Percentiles rank a stretch among this genome's conserved stretches.
These are phyloP conservation scores for Arizona elegans DNA, from an alignment of 2,113 vertebrate species.

Conservation along the genomic window DNA sequence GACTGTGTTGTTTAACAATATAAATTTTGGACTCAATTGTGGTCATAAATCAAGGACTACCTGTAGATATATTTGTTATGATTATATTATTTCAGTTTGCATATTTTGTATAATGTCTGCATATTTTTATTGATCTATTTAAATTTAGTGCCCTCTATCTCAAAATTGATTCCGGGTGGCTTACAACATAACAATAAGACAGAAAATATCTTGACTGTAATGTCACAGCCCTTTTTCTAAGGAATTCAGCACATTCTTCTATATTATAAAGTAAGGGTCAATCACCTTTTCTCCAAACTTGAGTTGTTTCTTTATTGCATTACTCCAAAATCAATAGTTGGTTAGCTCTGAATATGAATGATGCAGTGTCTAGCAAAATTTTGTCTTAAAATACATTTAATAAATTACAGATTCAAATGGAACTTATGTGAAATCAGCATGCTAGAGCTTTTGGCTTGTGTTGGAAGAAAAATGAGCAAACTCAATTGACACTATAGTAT, in stretches of 20 bases:
- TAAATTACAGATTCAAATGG: too few relatives aligned
- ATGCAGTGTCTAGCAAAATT: accelerated
- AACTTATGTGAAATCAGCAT: accelerated
- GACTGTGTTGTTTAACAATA: neutral
- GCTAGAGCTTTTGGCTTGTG: neutral
- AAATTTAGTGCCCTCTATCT: neutral
- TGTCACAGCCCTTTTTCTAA: neutral
- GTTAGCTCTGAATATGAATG: accelerated
- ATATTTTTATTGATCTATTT: neutral
- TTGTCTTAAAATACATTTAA: neutral
- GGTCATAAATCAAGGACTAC: neutral
- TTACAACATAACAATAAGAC: neutral
- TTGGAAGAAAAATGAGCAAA: neutral
- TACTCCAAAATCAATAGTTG: accelerated
- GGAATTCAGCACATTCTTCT: neutral
- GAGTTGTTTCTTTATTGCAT: slow-evolving; percentile 1
- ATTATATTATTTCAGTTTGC: neutral
- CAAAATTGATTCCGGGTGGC: neutral
- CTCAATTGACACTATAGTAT: accelerated
- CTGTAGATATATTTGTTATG: neutral
- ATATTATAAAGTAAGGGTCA: neutral
- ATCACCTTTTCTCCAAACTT: neutral
- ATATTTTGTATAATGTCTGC: neutral
- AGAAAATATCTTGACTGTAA: neutral
- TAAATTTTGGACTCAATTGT: neutral